Conservation (phyloP, 1,140 invertebrate species). For the Ctenoplectra terminalis region DNA sequence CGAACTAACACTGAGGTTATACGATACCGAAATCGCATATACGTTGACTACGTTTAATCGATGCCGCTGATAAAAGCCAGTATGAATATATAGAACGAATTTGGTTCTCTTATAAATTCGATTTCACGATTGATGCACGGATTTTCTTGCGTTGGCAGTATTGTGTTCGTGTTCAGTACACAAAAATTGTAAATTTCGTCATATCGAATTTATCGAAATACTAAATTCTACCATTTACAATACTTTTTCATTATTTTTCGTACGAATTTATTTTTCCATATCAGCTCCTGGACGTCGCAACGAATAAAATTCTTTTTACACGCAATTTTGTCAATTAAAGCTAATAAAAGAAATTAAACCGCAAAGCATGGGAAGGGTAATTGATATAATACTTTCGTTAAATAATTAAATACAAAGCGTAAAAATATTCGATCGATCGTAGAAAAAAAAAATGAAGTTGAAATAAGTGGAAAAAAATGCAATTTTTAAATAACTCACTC, state of each 20-base stretch:
- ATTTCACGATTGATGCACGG: background rate
- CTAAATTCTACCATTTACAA: background rate
- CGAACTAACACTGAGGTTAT: slow-evolving; percentile 35
- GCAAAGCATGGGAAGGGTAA: background rate
- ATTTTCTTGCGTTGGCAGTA: background rate
- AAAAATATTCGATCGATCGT: background rate
- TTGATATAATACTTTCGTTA: background rate
- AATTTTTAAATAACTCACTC: background rate
- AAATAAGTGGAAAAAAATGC: background rate
- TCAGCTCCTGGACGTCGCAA: too few relatives aligned
- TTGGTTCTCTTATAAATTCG: background rate
- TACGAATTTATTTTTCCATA: background rate
- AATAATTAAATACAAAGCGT: too few relatives aligned
- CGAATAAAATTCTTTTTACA: too few relatives aligned
- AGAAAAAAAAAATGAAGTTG: background rate
- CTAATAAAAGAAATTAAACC: background rate
- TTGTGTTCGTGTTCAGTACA: background rate
- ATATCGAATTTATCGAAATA: background rate
- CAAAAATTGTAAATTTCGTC: background rate
- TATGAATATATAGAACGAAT: slow-evolving; percentile 24
- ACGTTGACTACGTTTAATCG: slow-evolving; percentile 43
- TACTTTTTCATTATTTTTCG: background rate
- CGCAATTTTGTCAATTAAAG: background rate
- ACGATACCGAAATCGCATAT: slow-evolving; percentile 39
- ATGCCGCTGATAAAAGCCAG: slow-evolving; percentile 33